Evolutionary conservation across 2,888 invertebrate species (phyloP), one percentile per base, ranked within the genome.

Genomic region (Amiota communis): DNA sequence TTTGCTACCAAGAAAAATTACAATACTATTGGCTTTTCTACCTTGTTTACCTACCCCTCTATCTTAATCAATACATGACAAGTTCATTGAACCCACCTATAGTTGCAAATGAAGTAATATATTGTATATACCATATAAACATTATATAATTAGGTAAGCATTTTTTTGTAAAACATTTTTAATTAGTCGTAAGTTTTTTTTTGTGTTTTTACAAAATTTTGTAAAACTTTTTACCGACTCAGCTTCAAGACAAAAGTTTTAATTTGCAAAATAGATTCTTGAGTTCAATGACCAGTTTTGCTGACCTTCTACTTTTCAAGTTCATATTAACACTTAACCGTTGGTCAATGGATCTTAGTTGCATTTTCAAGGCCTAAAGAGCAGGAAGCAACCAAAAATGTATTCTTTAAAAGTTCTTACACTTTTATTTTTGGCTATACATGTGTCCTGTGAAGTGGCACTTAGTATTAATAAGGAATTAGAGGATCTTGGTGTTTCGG

Each of bases 291-390:
- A 23, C 53, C 53, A 20, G 49, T 59, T 70, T 71, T 75, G 79
- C 72, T 79, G 79, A 77, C 77, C 77, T 76, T 81, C 71, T 71
- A 61, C 68, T 56, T 59, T 73, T 76, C 67, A 72, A 72, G 72
- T 76, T 76, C 63, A 57, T 70, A 72, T 53, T 20, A 68, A 73
- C 72, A 74, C 56, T 59, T 63, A n/a, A 20, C 46, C n/a, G 36
- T 13, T 72, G 47, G 46, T 15, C n/a, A 12, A 23, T 71, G 36
- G 8, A 57, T 47, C 17, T 71, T 63, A 74, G 74, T 74, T 64
- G 20, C 48, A n/a, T 51, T 74, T 59, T 13, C 8, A 51, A 36
- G 36, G 36, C 36, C 36, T 46, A 46, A 36, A 68, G 6, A 13
- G 61, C 51, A 65, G 56, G 12, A 57, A 72, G 64, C 56, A 72